A percentile compares a stretch with the other conserved stretches of the same genome.
These are phyloP conservation scores for Phenganax marumi DNA, from an alignment of 92 coral and sea anemone genomes.

Conservation along the genomic window DNA sequence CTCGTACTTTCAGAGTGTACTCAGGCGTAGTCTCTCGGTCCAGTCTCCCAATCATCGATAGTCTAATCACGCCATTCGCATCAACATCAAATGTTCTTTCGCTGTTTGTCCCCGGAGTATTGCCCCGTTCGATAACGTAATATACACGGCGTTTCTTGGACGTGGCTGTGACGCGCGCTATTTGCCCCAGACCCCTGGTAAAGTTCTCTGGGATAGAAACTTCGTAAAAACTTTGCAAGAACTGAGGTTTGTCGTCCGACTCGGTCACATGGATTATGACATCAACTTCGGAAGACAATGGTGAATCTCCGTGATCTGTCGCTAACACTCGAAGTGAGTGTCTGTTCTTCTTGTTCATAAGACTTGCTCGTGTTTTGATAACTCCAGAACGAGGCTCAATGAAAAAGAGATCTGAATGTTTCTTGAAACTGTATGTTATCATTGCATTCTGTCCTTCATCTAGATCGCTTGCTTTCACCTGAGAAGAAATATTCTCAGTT, in stretches of 20 bases:
- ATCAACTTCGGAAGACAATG: constrained; percentile 46
- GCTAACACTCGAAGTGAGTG: constrained; percentile 68
- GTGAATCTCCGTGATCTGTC: constrained; percentile 70
- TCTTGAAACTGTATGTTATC: constrained; percentile 64
- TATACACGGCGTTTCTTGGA: constrained; percentile 48
- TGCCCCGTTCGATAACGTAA: constrained; percentile 71
- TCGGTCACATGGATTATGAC: constrained; percentile 68
- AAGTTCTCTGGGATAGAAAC: constrained; percentile 66
- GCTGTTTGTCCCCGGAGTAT: constrained; percentile 62
- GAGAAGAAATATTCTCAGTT: not conserved
- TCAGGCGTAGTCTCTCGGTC: constrained; percentile 83
- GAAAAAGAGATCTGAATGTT: constrained; percentile 53
- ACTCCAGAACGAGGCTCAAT: constrained; percentile 65
- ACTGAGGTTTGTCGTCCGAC: constrained; percentile 68
- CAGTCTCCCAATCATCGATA: constrained; percentile 41
- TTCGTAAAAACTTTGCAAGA: constrained; percentile 63
- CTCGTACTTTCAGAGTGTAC: constrained; percentile 76
- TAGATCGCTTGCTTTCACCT: constrained; percentile 78
- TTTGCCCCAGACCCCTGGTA: constrained; percentile 39
- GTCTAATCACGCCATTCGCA: constrained; percentile 61
- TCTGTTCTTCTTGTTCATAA: constrained; percentile 42
- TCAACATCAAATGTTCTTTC: constrained; percentile 66
- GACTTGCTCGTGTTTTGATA: constrained; percentile 60
- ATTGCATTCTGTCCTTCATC: constrained; percentile 83
- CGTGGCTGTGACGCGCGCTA: constrained; percentile 55